These are phyloP conservation scores for Rhagoletis pomonella DNA, from an alignment of 1,140 invertebrate genomes.

Conservation along the genomic window DNA sequence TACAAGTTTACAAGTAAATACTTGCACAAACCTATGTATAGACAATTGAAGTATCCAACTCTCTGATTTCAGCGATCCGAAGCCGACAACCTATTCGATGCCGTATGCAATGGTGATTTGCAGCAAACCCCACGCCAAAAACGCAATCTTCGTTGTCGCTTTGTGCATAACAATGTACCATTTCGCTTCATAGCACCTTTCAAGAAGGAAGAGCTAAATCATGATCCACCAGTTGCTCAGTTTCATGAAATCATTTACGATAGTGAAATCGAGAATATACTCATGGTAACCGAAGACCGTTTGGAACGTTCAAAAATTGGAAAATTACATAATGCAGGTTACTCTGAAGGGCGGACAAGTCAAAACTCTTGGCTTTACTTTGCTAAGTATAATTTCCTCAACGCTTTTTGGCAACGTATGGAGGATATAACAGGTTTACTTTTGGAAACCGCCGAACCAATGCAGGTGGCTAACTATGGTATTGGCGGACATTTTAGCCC, in stretches of 20 bases:
- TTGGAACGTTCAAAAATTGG: constrained; percentile 95
- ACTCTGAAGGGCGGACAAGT: constrained; percentile 93
- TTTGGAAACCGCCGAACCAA: constrained; percentile 90
- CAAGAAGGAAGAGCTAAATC: constrained; percentile 91
- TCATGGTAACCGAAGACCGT: constrained; percentile 86
- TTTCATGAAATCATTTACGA: constrained; percentile 92
- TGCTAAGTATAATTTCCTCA: constrained; percentile 84
- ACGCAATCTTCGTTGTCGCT: constrained; percentile 83
- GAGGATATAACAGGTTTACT: constrained; percentile 87
- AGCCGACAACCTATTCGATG: constrained; percentile 44
- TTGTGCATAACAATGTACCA: constrained; percentile 81
- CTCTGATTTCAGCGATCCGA: background rate
- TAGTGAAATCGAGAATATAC: constrained; percentile 90
- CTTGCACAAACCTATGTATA: background rate
- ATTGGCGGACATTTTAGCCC: constrained; percentile 99
- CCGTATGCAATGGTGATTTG: constrained; percentile 89
- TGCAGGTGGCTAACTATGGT: constrained; percentile 98
- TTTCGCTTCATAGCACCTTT: constrained; percentile 87
- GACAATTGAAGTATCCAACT: background rate
- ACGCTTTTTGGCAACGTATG: constrained; percentile 81
- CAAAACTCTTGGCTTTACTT: constrained; percentile 95
- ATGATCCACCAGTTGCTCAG: constrained; percentile 88
- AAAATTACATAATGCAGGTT: constrained; percentile 86
- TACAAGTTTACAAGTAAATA: background rate
- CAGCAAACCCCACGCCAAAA: constrained; percentile 74